Percentiles rank a stretch among this genome's conserved stretches.
Evolutionary conservation across 2,113 vertebrate species (phyloP).

Genomic region (Myxocyprinus asiaticus): DNA sequence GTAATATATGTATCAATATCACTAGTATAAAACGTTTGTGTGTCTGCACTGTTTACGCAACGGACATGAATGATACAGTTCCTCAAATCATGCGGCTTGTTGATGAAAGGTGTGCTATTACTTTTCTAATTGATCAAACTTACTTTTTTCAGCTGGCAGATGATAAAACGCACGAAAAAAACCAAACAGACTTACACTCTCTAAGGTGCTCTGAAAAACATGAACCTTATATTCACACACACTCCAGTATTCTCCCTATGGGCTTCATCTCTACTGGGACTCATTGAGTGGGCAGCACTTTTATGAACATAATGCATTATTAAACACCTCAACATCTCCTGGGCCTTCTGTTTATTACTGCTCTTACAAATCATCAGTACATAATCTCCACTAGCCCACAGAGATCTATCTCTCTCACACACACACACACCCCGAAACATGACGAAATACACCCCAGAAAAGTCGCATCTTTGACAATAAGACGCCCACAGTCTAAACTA

Average conservation of each 20-base stretch:
- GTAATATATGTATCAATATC: too few species aligned
- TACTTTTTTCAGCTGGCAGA: too few species aligned
- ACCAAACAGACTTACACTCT: conserved; percentile 8
- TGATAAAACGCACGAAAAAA: too few species aligned
- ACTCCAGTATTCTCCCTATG: conserved; percentile 65
- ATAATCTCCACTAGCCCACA: conserved; percentile 75
- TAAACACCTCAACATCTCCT: conserved; percentile 84
- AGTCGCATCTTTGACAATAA: conserved; percentile 47
- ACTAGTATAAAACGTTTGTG: too few species aligned
- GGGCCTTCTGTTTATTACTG: conserved; percentile 83
- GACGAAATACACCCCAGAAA: too few species aligned
- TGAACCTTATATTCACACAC: not conserved
- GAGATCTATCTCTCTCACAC: conserved; percentile 46
- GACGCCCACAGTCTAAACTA: conserved; percentile 40
- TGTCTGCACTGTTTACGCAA: too few species aligned
- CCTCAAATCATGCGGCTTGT: too few species aligned
- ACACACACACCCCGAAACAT: conserved; percentile 35
- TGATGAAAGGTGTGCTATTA: too few species aligned
- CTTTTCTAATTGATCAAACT: too few species aligned
- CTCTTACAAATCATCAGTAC: conserved; percentile 83
- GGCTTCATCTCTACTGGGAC: conserved; percentile 72
- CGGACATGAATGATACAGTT: too few species aligned
- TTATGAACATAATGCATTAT: conserved; percentile 87
- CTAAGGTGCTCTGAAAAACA: too few species aligned
- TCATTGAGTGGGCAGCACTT: conserved; percentile 74